Base-by-base conservation (phyloP, 2,113 vertebrate species). In the Indicator indicator region DNA sequence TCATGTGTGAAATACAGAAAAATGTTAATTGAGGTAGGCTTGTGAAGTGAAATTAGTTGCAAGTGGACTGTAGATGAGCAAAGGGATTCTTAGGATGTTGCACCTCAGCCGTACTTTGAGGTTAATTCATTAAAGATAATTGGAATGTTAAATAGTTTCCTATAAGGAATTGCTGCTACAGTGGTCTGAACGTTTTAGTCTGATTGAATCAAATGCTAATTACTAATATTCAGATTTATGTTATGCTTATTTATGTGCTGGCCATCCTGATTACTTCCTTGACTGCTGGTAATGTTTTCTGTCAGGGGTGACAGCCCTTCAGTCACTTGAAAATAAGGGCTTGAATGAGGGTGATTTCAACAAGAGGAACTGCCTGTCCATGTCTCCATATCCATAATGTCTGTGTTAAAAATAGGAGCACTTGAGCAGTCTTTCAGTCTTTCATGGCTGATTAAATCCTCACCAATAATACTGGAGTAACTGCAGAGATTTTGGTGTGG, bases 1-100 rank as follows among this genome's bases (percentile, higher is more conserved):
- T 95, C 89, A 78, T 79, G 75, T 96, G 75, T 97, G 91, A 97
- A 97, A 96, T 88, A 83, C 80, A 95, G 86, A 96, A 92, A 95
- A 97, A 95, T 86, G 65, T 89, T 92, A 96, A 92, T 90, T 50
- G 95, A 86, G 72, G 91, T 71, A 75, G 86, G 78, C 32, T 33
- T 89, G 68, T 75, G 60, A 75, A 85, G 88, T 75, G 76, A 96
- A 95, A 95, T 94, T 82, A 92, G 72, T 93, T 94, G 90, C 81
- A 89, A 97, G 90, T 90, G 69, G 81, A 75, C 90, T 95, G 79
- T 50, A 94, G 94, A 93, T 90, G 93, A 97, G 95, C 81, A 95
- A 90, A 96, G 87, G 70, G 83, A 88, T 95, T 94, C 92, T 91
- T 89, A 70, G 42, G 42, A 48, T 72, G 62, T 70, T 93, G 69